Conservation (phyloP, 2,888 invertebrate genomes). For the Eurois occulta region DNA sequence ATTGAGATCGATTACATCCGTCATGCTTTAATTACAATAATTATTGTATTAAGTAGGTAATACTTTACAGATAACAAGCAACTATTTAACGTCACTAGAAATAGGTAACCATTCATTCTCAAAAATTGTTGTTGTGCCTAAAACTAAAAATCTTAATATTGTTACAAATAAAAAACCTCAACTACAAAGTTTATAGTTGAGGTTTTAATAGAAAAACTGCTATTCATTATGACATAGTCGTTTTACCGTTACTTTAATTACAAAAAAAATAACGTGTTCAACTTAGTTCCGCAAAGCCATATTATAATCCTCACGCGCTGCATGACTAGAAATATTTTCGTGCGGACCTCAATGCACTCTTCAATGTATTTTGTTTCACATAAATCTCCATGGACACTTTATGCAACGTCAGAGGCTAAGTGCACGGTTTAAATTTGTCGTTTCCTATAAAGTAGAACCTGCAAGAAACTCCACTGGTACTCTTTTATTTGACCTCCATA, state of each 20-base stretch:
- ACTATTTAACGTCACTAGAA: background rate
- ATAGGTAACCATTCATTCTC: conserved; percentile 2
- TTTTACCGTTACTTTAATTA: too few relatives aligned
- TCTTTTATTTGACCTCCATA: too few relatives aligned
- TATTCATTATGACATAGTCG: too few relatives aligned
- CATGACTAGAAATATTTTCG: background rate
- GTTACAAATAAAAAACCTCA: background rate
- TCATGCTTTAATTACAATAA: conserved; percentile 20
- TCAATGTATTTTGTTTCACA: background rate
- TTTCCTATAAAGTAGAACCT: background rate
- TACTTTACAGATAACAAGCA: conserved; percentile 25
- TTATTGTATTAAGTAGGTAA: conserved; percentile 8
- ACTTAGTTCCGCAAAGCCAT: background rate
- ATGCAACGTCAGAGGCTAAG: background rate
- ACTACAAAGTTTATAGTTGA: background rate
- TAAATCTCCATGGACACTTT: too few relatives aligned
- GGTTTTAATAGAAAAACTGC: background rate
- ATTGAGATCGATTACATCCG: conserved; percentile 32
- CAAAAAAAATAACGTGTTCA: too few relatives aligned
- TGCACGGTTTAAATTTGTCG: background rate
- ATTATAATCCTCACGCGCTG: background rate
- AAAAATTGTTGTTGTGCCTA: background rate
- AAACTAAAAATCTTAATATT: background rate
- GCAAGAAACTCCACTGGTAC: too few relatives aligned
- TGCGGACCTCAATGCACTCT: background rate